Conservation (phyloP, 2,888 invertebrate species). For the Chydorus sphaericus region DNA sequence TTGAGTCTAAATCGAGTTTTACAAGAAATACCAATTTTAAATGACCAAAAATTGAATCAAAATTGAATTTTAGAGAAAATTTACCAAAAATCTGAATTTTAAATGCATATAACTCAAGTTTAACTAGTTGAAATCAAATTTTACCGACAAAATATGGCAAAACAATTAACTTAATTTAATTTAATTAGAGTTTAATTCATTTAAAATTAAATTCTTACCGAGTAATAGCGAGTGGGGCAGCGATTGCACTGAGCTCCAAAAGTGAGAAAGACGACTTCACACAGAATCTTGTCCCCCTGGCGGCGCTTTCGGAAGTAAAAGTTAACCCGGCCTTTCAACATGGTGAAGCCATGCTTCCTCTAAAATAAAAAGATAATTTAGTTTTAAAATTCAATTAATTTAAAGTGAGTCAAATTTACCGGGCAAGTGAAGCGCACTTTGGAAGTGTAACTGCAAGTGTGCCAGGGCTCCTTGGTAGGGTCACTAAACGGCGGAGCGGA, state of each 20-base stretch:
- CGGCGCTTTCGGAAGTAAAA: slow-evolving; percentile 31
- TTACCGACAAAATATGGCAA: too few relatives aligned
- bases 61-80: too few relatives aligned
- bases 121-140: neutral
- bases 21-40: too few relatives aligned
- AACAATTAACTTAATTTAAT: too few relatives aligned
- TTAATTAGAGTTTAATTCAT: too few relatives aligned
- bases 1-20: too few relatives aligned
- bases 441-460: neutral
- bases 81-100: too few relatives aligned
- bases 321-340: slow-evolving; percentile 34
- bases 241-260: slow-evolving; percentile 34
- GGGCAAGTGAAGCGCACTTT: slow-evolving; percentile 12
- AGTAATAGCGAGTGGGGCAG: slow-evolving; percentile 2
- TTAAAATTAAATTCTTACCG: neutral
- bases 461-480: neutral
- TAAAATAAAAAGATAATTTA: slow-evolving; percentile 22
- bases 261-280: slow-evolving; percentile 30
- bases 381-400: neutral
- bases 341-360: slow-evolving; percentile 35
- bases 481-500: neutral
- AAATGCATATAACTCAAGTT: too few relatives aligned
- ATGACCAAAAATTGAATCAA: too few relatives aligned
- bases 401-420: slow-evolving; percentile 1
- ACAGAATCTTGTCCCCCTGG: slow-evolving; percentile 22